These are phyloP conservation scores for Buceros bicornis DNA, from an alignment of 2,797 vertebrate genomes.

Conservation along the genomic window DNA sequence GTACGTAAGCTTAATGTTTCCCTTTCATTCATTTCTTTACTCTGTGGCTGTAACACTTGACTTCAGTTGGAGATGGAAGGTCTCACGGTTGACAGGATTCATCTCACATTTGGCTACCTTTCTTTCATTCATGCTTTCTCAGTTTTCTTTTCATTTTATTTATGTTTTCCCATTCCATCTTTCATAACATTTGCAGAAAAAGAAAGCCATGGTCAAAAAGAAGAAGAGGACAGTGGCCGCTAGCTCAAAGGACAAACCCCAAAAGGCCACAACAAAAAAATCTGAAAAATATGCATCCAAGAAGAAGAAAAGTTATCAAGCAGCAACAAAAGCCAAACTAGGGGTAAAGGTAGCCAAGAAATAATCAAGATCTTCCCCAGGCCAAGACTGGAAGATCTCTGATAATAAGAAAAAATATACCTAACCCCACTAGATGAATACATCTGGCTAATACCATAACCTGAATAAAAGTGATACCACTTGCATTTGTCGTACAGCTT, in stretches of 20 bases:
- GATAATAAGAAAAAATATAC: conserved; percentile 85
- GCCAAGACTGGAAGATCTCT: conserved; percentile 90
- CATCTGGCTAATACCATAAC: conserved; percentile 81
- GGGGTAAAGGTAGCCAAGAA: conserved; percentile 90
- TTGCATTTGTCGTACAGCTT: conserved; percentile 7
- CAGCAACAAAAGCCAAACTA: conserved; percentile 89
- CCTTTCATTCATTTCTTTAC: conserved; percentile 37
- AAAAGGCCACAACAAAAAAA: conserved; percentile 90
- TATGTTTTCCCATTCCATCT: conserved; percentile 88
- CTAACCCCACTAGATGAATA: conserved; percentile 86
- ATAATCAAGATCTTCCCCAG: conserved; percentile 93
- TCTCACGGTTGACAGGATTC: not conserved
- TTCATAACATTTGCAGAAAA: conserved; percentile 91
- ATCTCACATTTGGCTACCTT: conserved; percentile 11
- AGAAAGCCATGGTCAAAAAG: conserved; percentile 93
- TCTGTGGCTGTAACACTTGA: conserved; percentile 35
- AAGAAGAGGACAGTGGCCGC: conserved; percentile 92
- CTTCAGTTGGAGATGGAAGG: conserved; percentile 63
- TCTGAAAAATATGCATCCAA: conserved; percentile 89
- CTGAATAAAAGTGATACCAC: conserved; percentile 62
- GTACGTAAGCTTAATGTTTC: not conserved
- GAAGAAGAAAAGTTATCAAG: conserved; percentile 94
- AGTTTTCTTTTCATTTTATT: conserved; percentile 76
- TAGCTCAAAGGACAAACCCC: conserved; percentile 90
- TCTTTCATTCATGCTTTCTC: conserved; percentile 78